Base-by-base conservation (phyloP, 2,113 vertebrate species). In the Cebidichthys violaceus region DNA sequence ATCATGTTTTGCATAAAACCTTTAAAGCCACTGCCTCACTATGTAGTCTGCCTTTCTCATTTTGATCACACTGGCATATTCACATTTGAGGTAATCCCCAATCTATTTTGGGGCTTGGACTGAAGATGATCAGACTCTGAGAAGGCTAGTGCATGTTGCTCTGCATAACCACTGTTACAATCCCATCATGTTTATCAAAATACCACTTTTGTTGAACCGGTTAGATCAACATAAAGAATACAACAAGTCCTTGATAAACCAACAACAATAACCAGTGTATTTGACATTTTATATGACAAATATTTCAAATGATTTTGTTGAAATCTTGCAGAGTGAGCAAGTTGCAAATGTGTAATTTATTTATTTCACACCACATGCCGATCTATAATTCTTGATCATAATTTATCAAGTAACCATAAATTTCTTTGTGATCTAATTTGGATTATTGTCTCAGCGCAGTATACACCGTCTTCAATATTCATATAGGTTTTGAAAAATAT, bases 1-100 rank as follows among this genome's bases (percentile, higher is more conserved):
- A 88, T 92, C 90, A 84, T 77, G 89, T 90, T 94, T 95, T 94
- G 94, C 94, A 96, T 96, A 95, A 95, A 94, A 94, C 94, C 93
- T 94, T 93, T 94, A 94, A 94, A 92, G 88, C 91, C 82, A 90
- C 70, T 81, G 86, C 91, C 86, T 87, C 65, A 64, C 90, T 79
- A 77, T 77, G 74, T 70, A 71, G 86, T 86, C 92, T 82, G 86
- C 83, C 43, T 83, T 76, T 77, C 88, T 92, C 88, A 86, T 93
- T 95, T 94, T 93, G 92, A 94, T 93, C 90, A 90, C 86, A 75
- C 43, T 90, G 93, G 90, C 90, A 90, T 86, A 86, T 92, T 90
- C 86, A 90, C 75, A 88, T 88, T 71, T 66, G 20, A 81, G 92
- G 91, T 95, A 95, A 96, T 96, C 94, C 92, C 81, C 80, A 88